Percentiles rank a stretch among this genome's conserved stretches.
Conservation (phyloP, 2,888 invertebrate genomes). For the Iselma pallidipennis region DNA sequence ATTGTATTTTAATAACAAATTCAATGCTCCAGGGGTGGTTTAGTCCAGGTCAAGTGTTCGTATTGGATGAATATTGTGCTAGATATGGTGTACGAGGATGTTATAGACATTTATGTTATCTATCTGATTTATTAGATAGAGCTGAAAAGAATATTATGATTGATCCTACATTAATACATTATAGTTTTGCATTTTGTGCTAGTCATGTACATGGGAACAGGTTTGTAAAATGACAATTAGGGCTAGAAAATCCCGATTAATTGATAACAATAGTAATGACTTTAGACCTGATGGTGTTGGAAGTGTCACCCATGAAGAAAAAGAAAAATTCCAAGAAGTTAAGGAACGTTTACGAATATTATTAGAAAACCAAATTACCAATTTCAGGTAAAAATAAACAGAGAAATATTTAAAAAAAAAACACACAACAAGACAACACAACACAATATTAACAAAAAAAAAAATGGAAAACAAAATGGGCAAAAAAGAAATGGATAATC, state of each 20-base stretch:
- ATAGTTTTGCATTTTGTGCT: conserved; percentile 99
- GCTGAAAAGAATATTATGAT: conserved; percentile 93
- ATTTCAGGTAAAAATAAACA: conserved; percentile 76
- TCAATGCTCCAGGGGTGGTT: conserved; percentile 95
- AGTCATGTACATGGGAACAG: conserved; percentile 99
- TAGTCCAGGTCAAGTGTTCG: conserved; percentile 98
- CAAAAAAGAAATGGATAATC: background rate
- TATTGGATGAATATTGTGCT: conserved; percentile 97
- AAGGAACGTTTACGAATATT: conserved; percentile 92
- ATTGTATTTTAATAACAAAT: too few relatives aligned
- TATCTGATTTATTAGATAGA: conserved; percentile 91
- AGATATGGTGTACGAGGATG: conserved; percentile 97
- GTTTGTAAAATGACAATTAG: conserved; percentile 60
- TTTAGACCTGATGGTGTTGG: conserved; percentile 97
- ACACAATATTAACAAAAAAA: conserved; percentile 6
- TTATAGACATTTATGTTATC: conserved; percentile 94
- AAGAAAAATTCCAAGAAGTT: conserved; percentile 96
- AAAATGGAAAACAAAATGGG: conserved; percentile 13
- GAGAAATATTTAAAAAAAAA: conserved; percentile 6
- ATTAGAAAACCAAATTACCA: conserved; percentile 97
- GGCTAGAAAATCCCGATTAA: conserved; percentile 50
- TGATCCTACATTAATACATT: conserved; percentile 98
- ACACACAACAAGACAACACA: conserved; percentile 10
- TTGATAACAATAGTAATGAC: conserved; percentile 57
- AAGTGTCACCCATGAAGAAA: conserved; percentile 97